Evolutionary conservation across 2,113 vertebrate genomes (phyloP).

Genomic region (Crotalus helleri): DNA sequence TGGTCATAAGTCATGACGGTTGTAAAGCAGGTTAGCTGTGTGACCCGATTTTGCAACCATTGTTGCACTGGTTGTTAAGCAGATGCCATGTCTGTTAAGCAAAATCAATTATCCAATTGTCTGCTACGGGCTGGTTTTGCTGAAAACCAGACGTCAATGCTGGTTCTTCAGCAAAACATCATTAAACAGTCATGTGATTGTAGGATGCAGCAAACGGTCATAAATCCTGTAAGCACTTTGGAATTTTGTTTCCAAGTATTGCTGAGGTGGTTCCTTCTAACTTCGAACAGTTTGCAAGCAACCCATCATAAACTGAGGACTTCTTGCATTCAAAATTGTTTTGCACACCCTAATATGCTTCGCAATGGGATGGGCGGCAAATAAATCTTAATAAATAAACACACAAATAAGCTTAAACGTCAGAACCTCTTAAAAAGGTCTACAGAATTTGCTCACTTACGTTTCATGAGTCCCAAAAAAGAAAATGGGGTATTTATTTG

Average conservation of each 20-base stretch:
- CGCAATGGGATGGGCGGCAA: background rate
- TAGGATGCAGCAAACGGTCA: background rate
- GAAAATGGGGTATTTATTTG: slow-evolving; percentile 98
- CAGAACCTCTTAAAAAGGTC: background rate
- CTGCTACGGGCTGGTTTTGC: background rate
- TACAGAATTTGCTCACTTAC: slow-evolving; percentile 70
- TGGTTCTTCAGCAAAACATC: background rate
- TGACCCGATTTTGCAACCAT: background rate
- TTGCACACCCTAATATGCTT: background rate
- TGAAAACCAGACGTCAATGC: background rate
- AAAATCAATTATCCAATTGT: background rate
- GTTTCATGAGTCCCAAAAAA: slow-evolving; percentile 98
- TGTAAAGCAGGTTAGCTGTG: background rate
- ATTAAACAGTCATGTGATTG: background rate
- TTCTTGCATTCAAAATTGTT: background rate
- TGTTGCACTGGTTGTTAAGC: background rate
- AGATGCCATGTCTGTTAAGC: background rate
- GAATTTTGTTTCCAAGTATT: background rate
- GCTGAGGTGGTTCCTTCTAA: background rate
- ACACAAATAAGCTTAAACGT: background rate
- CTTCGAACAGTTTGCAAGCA: background rate
- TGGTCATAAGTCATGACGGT: background rate
- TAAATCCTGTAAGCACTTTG: background rate
- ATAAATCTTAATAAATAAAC: background rate
- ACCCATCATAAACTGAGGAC: background rate